Conservation (phyloP, 2,113 vertebrate species). For the Gymnorhina tibicen region DNA sequence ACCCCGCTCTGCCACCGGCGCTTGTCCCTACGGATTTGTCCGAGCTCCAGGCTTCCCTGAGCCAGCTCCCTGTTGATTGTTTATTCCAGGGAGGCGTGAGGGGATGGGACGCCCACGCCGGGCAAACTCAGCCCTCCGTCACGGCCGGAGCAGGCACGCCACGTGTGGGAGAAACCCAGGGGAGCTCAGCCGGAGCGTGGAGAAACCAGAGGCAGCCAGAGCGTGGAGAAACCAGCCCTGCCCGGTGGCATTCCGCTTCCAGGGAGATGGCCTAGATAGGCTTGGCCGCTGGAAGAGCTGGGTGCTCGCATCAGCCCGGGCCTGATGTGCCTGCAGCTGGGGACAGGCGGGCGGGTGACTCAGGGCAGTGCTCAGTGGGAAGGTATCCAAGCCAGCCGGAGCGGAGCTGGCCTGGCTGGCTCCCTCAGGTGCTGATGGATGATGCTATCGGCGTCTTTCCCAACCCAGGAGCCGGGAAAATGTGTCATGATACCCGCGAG, state of each 20-base stretch:
- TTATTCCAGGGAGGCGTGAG: slow-evolving; percentile 4
- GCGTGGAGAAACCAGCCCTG: neutral
- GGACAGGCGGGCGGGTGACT: neutral
- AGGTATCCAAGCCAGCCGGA: neutral
- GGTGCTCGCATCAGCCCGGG: neutral
- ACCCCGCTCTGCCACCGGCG: rapidly evolving
- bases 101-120: neutral
- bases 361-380: neutral
- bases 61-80: neutral
- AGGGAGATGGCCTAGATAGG: neutral
- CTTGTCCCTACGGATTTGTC: neutral
- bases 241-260: neutral
- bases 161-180: neutral
- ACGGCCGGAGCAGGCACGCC: neutral
- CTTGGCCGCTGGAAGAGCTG: neutral
- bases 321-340: neutral
- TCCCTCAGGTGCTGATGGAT: neutral
- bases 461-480: neutral
- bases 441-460: neutral
- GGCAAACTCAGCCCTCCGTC: neutral
- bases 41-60: neutral
- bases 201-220: neutral
- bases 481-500: neutral
- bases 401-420: neutral
- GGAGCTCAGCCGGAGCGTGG: neutral